These are phyloP conservation scores for Formica exsecta DNA, from an alignment of 1,140 invertebrate genomes.

Conservation along the genomic window DNA sequence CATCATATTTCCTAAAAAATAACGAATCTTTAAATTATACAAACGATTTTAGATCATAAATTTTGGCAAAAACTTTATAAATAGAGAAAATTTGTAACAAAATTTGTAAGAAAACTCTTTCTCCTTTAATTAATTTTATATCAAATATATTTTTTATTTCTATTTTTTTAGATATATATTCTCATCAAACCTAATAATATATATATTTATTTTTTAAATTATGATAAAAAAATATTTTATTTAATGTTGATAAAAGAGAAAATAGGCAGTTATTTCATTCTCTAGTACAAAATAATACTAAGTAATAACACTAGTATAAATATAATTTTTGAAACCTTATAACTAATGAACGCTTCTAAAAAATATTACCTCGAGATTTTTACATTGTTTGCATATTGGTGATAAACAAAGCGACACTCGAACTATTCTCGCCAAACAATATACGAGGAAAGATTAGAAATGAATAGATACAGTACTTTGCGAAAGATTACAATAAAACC, in stretches of 20 bases:
- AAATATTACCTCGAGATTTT: slow-evolving; percentile 36
- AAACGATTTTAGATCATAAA: background rate
- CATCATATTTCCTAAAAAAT: background rate
- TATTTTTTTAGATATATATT: too few species aligned
- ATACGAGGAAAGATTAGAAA: slow-evolving; percentile 26
- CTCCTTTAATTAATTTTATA: background rate
- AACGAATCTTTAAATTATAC: too few species aligned
- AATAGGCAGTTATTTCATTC: background rate
- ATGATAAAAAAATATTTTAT: background rate
- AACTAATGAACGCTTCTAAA: slow-evolving; percentile 7
- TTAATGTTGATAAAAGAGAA: background rate
- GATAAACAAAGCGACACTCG: slow-evolving; percentile 36
- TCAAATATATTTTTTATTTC: background rate
- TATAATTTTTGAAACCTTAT: background rate
- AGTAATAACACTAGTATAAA: background rate
- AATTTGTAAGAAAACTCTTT: background rate
- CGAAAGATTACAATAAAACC: slow-evolving; percentile 42
- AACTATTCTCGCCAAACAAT: slow-evolving; percentile 16
- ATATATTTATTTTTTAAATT: background rate
- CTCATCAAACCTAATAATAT: too few species aligned
- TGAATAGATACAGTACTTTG: slow-evolving; percentile 34
- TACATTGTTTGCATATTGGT: slow-evolving; percentile 33
- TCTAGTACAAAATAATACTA: background rate
- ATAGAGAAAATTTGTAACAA: background rate
- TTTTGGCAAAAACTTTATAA: background rate